phyloP scores from a whole-genome alignment of 2,888 invertebrate genomes.

The Philereme transversata region DNA sequence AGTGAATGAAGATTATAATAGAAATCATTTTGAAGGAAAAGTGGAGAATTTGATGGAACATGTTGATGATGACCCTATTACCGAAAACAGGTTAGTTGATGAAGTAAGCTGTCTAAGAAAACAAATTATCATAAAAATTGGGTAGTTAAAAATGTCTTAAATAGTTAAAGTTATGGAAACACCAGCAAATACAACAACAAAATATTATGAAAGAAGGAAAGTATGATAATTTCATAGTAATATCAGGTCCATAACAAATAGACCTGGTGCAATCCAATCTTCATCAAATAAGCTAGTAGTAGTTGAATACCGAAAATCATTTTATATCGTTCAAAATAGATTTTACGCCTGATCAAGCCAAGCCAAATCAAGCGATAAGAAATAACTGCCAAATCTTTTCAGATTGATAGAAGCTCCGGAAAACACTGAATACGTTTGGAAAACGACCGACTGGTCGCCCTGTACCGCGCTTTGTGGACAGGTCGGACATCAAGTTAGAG shows the following conservation, averaged over 20 bases:
- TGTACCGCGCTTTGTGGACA: slow-evolving; percentile 94
- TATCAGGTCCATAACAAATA: too few relatives aligned
- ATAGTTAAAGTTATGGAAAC: too few relatives aligned
- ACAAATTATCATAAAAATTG: not conserved
- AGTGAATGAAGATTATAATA: slow-evolving; percentile 71
- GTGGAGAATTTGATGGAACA: slow-evolving; percentile 52
- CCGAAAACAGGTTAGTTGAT: slow-evolving; percentile 50
- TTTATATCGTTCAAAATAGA: too few relatives aligned
- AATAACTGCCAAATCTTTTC: slow-evolving; percentile 5
- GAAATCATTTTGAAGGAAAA: slow-evolving; percentile 59
- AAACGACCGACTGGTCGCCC: slow-evolving; percentile 92
- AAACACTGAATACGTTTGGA: slow-evolving; percentile 88
- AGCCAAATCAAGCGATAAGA: too few relatives aligned
- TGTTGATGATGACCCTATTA: slow-evolving; percentile 54
- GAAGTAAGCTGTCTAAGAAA: not conserved
- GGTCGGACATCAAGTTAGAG: slow-evolving; percentile 88
- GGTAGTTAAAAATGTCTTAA: not conserved
- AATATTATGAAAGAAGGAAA: too few relatives aligned
- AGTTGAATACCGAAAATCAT: too few relatives aligned
- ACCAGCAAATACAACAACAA: too few relatives aligned
- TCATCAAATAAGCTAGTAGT: too few relatives aligned
- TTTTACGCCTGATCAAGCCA: too few relatives aligned
- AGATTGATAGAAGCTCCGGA: slow-evolving; percentile 64
- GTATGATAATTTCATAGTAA: too few relatives aligned
- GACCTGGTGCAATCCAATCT: too few relatives aligned